Conservation (phyloP, 2,888 invertebrate genomes). For the Synergus itoensis region DNA sequence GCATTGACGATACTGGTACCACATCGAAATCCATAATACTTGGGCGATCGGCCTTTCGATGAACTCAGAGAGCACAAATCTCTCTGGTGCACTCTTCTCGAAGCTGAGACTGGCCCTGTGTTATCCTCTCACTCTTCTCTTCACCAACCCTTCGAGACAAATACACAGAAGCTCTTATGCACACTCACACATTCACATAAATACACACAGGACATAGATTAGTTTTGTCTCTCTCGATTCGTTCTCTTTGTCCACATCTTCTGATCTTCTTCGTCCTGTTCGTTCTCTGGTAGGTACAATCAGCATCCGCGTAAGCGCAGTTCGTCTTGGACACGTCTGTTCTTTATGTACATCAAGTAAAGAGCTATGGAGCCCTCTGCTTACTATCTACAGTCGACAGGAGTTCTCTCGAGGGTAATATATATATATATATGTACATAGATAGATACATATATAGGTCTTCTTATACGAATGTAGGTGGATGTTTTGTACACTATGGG, state of each 20-base stretch:
- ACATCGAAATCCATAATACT: conserved; percentile 68
- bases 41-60: conserved; percentile 64
- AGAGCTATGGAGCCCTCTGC: conserved; percentile 69
- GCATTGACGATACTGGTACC: conserved; percentile 58
- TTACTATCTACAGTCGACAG: conserved; percentile 61
- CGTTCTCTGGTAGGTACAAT: conserved; percentile 56
- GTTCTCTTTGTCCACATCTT: conserved; percentile 49
- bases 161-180: conserved; percentile 41
- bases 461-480: conserved; percentile 48
- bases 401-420: conserved; percentile 16
- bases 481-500: conserved; percentile 56
- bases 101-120: conserved; percentile 35
- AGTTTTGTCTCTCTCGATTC: conserved; percentile 48
- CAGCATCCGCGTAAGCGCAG: conserved; percentile 70
- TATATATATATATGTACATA: conserved; percentile 38
- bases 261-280: conserved; percentile 44
- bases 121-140: conserved; percentile 43
- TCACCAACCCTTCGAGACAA: conserved; percentile 20
- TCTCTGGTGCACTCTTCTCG: conserved; percentile 43
- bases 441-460: not conserved
- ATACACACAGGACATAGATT: not conserved
- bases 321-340: conserved; percentile 73
- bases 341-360: conserved; percentile 68
- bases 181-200: conserved; percentile 47
- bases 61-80: conserved; percentile 66